Percentiles rank a stretch among this genome's conserved stretches.
These are phyloP conservation scores for Parochlus steinenii DNA, from an alignment of 2,888 invertebrate species.

Conservation along the genomic window DNA sequence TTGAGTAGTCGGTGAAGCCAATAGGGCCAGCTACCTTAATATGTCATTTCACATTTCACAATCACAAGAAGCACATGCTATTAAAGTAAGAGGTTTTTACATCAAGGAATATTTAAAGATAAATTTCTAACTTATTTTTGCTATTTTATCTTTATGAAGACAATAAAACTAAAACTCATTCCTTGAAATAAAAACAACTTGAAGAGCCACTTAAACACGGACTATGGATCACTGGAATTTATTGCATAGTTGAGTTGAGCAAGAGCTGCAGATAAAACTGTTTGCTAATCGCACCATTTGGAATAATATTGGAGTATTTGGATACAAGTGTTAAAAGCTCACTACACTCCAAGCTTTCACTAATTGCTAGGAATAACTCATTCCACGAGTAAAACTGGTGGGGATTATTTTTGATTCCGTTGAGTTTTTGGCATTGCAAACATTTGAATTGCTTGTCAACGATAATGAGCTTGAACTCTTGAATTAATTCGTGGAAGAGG, in stretches of 20 bases:
- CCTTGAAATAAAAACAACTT: too few species aligned
- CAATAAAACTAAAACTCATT: too few species aligned
- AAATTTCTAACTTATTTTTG: too few species aligned
- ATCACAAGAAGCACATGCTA: too few species aligned
- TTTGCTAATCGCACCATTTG: conserved; percentile 28
- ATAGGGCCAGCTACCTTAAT: too few species aligned
- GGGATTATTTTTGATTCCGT: conserved; percentile 1
- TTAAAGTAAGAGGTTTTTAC: too few species aligned
- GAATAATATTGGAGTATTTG: conserved; percentile 20
- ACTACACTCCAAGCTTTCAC: conserved; percentile 1
- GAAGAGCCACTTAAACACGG: too few species aligned
- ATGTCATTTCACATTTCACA: too few species aligned
- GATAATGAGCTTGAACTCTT: conserved; percentile 2
- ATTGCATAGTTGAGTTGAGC: conserved; percentile 8
- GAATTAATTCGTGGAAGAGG: conserved; percentile 6
- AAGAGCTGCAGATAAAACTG: conserved; percentile 29
- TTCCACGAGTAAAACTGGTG: conserved; percentile 7
- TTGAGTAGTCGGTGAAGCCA: too few species aligned
- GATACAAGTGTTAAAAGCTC: conserved; percentile 5
- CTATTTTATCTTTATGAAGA: too few species aligned
- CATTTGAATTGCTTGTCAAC: conserved; percentile 6
- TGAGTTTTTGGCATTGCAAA: conserved; percentile 8
- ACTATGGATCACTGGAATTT: too few species aligned
- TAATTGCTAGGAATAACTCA: conserved; percentile 6
- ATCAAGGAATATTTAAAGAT: too few species aligned